Base-by-base conservation (phyloP, 35 echinoderm and acorn worm genomes). In the Diadema setosum region DNA sequence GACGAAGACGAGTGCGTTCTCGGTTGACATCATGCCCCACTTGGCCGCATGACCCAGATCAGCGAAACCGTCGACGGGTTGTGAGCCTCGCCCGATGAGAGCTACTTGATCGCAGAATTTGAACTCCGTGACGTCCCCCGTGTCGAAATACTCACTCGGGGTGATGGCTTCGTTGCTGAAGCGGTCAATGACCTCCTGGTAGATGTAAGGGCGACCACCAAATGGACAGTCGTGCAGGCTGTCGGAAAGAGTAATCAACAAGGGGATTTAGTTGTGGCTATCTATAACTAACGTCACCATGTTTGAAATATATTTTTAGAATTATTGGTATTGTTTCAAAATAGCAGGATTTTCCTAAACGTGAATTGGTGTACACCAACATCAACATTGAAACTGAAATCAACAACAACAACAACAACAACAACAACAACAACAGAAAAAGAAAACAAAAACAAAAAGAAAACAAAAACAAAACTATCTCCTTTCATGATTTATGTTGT, bases 71-170 rank as follows among this genome's bases (percentile, higher is more conserved):
- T 89, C 49, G 85, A 50, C 31, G 58, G 82, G 30, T 67, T 90
- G 81, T 18, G 61, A 5, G 85, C 92, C 20, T 82, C 65, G 40
- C 2, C 73, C 73, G 25, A 94, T 34, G 0, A 80, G 65, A 2
- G 48, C 73, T 39, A 98, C 42, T 31, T 43, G 39, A 75, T 84
- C 30, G n/a, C 96, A 90, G 52, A 92, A 98, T 33, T 86, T 92
- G 58, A 98, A 98, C 67, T 98, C 92, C 5, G 96, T 98, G 0
- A 98, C 96, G 7, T 90, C 58, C 31, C 96, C 92, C 21, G 60
- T 46, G 6, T 58, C 30, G 27, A 86, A 87, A 80, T 98, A 98
- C 41, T 98, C 96, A 4, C 27, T 34, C 0, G 85, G 81, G 21
- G 83, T 91, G 46, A 98, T 89, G 48, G 92, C 75, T 64, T 91